phyloP scores from a whole-genome alignment of 2,888 invertebrate genomes.

The Odontocolon sp. region DNA sequence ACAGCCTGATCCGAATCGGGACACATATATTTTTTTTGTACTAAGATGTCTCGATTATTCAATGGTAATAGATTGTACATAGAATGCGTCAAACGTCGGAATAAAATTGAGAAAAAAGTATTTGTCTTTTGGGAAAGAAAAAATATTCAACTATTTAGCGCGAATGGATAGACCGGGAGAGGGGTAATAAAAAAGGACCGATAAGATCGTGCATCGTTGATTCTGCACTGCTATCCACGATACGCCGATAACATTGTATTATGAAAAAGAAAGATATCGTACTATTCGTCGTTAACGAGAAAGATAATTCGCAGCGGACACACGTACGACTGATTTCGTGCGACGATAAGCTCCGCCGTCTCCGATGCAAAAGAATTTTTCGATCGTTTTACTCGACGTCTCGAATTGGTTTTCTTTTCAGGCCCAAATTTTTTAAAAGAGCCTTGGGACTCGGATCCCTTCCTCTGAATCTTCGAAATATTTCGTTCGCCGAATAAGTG shows the following conservation, averaged over 20 bases:
- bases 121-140: too few species aligned
- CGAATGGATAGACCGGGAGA: too few species aligned
- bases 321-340: not conserved
- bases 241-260: conserved; percentile 37
- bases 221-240: conserved; percentile 1
- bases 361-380: not conserved
- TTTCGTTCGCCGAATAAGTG: conserved; percentile 89
- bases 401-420: conserved; percentile 73
- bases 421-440: conserved; percentile 85
- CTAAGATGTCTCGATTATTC: not conserved
- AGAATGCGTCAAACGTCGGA: not conserved
- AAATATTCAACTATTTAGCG: too few species aligned
- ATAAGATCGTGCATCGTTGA: conserved; percentile 1
- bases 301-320: conserved; percentile 14
- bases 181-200: not conserved
- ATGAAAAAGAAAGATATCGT: conserved; percentile 22
- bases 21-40: not conserved
- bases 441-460: conserved; percentile 95
- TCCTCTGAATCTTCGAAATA: conserved; percentile 95
- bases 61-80: conserved; percentile 17
- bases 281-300: not conserved
- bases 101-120: not conserved
- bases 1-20: not conserved
- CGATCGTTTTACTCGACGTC: conserved; percentile 3
- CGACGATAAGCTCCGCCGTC: not conserved